A percentile compares a stretch with the other conserved stretches of the same genome.
Conservation (phyloP, 37 sponge, comb jelly and placozoan species). For the Geodia barretti region DNA sequence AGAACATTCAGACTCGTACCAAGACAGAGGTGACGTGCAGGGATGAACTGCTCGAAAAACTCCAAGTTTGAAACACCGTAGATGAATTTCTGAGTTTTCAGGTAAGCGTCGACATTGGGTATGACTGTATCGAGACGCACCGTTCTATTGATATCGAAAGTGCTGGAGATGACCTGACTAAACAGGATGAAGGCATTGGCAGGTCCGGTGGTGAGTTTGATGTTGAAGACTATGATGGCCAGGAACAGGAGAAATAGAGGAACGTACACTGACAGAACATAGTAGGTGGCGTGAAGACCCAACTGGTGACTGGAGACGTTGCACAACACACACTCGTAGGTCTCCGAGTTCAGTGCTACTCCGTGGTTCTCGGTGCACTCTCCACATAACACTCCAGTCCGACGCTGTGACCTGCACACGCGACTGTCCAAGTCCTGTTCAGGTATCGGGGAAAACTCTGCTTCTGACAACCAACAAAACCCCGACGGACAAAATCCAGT, state of each 20-base stretch:
- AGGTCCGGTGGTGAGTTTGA: conserved; percentile 31
- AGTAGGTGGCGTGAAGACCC: background rate
- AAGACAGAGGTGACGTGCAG: conserved; percentile 27
- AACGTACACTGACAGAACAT: conserved; percentile 12
- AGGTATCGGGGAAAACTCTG: no score
- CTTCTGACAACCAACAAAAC: no score
- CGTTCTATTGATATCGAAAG: conserved; percentile 5
- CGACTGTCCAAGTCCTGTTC: background rate
- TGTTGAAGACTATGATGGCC: conserved; percentile 35
- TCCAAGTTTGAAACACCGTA: conserved; percentile 52
- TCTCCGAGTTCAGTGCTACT: conserved; percentile 1
- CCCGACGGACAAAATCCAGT: no score
- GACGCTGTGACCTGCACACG: background rate
- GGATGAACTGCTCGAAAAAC: conserved; percentile 31
- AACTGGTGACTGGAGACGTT: background rate
- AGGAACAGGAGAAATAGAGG: conserved; percentile 20
- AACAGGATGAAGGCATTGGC: conserved; percentile 46
- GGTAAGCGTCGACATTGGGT: background rate
- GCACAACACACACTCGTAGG: conserved; percentile 4
- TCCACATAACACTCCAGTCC: background rate
- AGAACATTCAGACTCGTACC: conserved; percentile 17
- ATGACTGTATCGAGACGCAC: conserved; percentile 3
- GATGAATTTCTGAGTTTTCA: conserved; percentile 3
- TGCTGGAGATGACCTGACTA: conserved; percentile 14
- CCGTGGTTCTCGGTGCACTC: background rate